Conservation (phyloP, 1,140 invertebrate species). For the Andricus grossulariae region DNA sequence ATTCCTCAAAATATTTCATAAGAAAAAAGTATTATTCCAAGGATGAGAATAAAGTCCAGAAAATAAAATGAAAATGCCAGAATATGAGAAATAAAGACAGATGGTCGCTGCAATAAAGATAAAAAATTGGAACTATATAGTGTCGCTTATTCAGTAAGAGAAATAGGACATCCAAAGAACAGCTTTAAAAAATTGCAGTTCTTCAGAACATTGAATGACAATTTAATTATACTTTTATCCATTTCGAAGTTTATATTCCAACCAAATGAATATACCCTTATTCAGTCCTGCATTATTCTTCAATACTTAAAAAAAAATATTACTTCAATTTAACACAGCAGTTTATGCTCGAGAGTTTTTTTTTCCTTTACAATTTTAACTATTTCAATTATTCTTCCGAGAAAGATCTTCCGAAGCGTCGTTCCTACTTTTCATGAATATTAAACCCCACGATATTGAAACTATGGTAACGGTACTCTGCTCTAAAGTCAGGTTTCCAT, state of each 20-base stretch:
- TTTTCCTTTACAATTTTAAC: background rate
- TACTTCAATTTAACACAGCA: background rate
- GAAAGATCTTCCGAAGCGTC: background rate
- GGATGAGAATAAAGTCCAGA: too few species aligned
- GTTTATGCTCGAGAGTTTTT: background rate
- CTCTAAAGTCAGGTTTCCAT: constrained; percentile 14
- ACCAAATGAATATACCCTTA: too few species aligned
- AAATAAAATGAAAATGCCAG: too few species aligned
- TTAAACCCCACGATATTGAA: constrained; percentile 24
- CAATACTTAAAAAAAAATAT: background rate
- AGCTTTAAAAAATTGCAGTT: background rate
- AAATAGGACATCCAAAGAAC: background rate
- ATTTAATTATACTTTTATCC: background rate
- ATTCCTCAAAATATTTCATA: too few species aligned
- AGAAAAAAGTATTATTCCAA: too few species aligned
- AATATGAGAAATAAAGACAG: too few species aligned
- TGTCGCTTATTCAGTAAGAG: background rate
- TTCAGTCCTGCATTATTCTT: background rate
- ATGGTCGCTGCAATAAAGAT: too few species aligned
- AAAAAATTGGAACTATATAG: too few species aligned
- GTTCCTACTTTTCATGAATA: constrained; percentile 13
- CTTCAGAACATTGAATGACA: background rate
- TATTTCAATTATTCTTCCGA: constrained; percentile 21
- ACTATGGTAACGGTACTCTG: background rate
- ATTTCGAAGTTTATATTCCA: background rate